Conservation (phyloP, 2,888 invertebrate species). For the Lasioglossum oenotherae region DNA sequence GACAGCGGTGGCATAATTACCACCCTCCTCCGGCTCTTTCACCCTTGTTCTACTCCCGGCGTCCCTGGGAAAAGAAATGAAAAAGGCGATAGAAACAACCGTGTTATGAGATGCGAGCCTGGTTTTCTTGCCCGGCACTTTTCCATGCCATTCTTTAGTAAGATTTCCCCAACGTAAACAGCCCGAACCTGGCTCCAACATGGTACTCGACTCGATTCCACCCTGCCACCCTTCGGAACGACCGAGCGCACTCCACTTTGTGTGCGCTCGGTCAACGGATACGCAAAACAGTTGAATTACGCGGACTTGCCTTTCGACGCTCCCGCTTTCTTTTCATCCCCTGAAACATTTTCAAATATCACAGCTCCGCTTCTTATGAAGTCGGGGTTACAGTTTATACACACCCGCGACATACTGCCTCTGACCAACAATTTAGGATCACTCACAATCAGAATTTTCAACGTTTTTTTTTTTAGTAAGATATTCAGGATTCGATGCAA, state of each 20-base stretch:
- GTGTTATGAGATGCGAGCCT: conserved; percentile 79
- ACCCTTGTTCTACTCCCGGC: conserved; percentile 20
- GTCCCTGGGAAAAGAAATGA: conserved; percentile 28
- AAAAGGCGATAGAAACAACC: conserved; percentile 47
- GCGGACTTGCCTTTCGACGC: conserved; percentile 33
- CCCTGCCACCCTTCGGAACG: conserved; percentile 61
- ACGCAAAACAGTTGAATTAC: conserved; percentile 66
- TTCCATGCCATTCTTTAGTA: conserved; percentile 75
- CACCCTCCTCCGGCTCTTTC: conserved; percentile 60
- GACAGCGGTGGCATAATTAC: conserved; percentile 83
- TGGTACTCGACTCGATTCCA: conserved; percentile 65
- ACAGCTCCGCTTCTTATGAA: not conserved
- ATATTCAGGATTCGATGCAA: too few relatives aligned
- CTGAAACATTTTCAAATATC: not conserved
- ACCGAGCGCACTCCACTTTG: conserved; percentile 59
- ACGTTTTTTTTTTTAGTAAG: too few relatives aligned
- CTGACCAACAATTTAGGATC: too few relatives aligned
- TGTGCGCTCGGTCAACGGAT: conserved; percentile 63
- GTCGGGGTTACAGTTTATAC: not conserved
- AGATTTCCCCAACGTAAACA: conserved; percentile 83
- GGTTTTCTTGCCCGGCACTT: conserved; percentile 70
- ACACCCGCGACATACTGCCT: not conserved
- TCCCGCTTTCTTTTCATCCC: conserved; percentile 13
- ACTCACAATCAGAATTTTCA: too few relatives aligned
- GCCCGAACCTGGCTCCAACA: conserved; percentile 67